Evolutionary conservation across 2,113 vertebrate genomes (phyloP), one percentile per base, ranked within the genome.

Genomic region (Heterochromis multidens): DNA sequence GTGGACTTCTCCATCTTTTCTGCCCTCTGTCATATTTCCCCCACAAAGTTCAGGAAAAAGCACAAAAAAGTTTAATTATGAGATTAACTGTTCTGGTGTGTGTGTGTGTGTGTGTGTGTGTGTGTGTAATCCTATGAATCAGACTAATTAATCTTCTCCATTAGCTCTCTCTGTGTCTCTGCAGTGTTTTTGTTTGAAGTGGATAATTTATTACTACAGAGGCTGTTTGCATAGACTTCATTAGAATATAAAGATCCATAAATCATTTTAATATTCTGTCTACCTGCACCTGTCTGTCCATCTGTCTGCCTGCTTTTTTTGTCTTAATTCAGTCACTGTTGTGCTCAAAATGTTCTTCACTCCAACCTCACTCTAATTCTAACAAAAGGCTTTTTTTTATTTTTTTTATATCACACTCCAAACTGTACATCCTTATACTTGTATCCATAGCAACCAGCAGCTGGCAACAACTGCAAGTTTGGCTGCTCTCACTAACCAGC

Each of bases 101-200:
- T 67, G 67, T 62, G 65, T 72, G 49, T 83, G 56, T 74, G 74
- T 86, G 57, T 84, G 83, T 78, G 76, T 72, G 52, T 83, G 62
- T 89, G 87, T 76, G 62, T 61, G 54, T 82, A 46, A 83, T 86
- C 80, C 84, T 56, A 29, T 78, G 86, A 83, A 85, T 33, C 81
- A 31, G 82, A 7, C 67, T 90, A 88, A 91, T 90, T 91, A 89
- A 92, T 93, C 88, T 87, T 19, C 70, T 77, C 52, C 60, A 77
- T 88, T 86, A 77, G 79, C 72, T 77, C 77, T 84, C 74, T 89
- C 90, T 87, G 12, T 65, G 43, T 87, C 84, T 87, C 70, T 82
- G 88, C 81, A 61, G 82, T 82, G 56, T 72, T 91, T 89, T 79
- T 93, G 91, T 93, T 91, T 93, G 88, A 91, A 91, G 92, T 86